Evolutionary conservation across 2,113 vertebrate genomes (phyloP).

Genomic region (Athene noctua): DNA sequence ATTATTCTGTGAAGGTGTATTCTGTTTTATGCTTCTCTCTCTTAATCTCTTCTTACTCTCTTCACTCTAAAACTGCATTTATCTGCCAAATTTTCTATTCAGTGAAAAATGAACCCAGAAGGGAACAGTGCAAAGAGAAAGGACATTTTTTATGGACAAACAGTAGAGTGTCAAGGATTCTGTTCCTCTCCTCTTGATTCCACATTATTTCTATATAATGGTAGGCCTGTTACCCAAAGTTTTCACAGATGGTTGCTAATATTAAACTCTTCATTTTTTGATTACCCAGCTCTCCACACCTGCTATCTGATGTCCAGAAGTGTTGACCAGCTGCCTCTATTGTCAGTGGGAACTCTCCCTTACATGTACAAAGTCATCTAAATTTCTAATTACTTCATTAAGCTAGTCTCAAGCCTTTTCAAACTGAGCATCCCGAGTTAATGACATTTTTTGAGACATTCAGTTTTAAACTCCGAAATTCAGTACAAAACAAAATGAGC

Average conservation of each 20-base stretch:
- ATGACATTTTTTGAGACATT: not conserved
- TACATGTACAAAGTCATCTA: not conserved
- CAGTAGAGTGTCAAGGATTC: not conserved
- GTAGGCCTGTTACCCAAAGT: not conserved
- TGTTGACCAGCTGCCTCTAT: not conserved
- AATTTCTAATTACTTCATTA: not conserved
- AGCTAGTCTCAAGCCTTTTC: not conserved
- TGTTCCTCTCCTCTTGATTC: not conserved
- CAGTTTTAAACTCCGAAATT: not conserved
- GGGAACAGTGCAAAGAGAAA: not conserved
- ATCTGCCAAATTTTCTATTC: not conserved
- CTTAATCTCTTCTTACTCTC: not conserved
- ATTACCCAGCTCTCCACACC: not conserved
- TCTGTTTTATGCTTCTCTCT: not conserved
- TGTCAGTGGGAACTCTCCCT: not conserved
- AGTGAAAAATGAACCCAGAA: not conserved
- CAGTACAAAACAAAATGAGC: not conserved
- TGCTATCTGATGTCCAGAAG: not conserved
- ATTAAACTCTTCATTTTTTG: not conserved
- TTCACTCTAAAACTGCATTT: not conserved
- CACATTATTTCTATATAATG: not conserved
- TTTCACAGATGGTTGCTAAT: not conserved
- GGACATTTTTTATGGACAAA: not conserved
- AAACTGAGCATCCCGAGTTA: not conserved
- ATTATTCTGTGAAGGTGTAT: not conserved